Base-by-base conservation (phyloP, 2,113 vertebrate species). In the Asarcornis scutulata region DNA sequence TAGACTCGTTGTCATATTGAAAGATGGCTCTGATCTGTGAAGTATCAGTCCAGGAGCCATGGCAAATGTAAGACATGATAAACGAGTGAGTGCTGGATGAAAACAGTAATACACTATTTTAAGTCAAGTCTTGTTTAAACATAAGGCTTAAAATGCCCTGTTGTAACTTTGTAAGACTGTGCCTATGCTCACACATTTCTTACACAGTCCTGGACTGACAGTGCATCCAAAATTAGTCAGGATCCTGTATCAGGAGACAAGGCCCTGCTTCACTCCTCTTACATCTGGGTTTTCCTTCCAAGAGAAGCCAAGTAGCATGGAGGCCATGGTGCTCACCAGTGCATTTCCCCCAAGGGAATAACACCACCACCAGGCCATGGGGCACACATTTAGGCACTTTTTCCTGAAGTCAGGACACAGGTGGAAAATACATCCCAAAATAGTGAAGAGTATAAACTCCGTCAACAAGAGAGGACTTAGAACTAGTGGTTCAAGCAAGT, bases 271-370 rank as follows among this genome's bases (percentile, higher is more conserved):
- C 58, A 10, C 34, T 64, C 31, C 16, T 63, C 55, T 44, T 40
- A 72, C 12, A 40, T 13, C 17, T 14, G 22, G 4, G 2, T 34
- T 26, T 48, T 42, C 17, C 48, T 34, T 74, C n/a, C 73, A 50
- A 55, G 77, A 62, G 31, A 59, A 40, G 11, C 29, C 20, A n/a
- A 46, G 29, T 20, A 73, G 53, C 67, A 73, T 17, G 48, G 17
- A 66, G 42, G 31, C 32, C 5, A 0, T 8, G 15, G 40, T 11
- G 23, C 7, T 32, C 48, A 56, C 7, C 22, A 46, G 2, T 0
- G 1, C 32, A 3, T n/a, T 56, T 68, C 40, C 31, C 32, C 48
- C 11, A 1, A 2, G 0, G 63, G 12, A 15, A 10, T 31, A 76
- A 34, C 7, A 55, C 0, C 29, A 46, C 22, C n/a, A 26, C 12